Percentiles rank a stretch among this genome's conserved stretches.
phyloP scores from a whole-genome alignment of 2,888 invertebrate genomes.

The Molorchus minor region DNA sequence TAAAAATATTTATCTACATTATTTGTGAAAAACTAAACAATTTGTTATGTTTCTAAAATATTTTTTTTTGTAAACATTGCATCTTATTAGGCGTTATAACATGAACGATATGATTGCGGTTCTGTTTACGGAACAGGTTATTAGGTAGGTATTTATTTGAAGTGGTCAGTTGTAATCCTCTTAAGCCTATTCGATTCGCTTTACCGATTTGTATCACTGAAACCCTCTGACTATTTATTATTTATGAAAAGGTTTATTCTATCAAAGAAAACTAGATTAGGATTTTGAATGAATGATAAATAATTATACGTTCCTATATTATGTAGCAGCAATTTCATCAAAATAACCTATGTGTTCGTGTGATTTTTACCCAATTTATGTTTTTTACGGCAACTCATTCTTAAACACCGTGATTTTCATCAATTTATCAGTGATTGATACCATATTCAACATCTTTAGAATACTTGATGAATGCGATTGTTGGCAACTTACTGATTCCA shows the following conservation, averaged over 20 bases:
- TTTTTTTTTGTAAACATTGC: slow-evolving; percentile 10
- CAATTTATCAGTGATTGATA: too few species aligned
- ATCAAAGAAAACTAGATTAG: slow-evolving; percentile 13
- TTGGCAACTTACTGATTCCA: too few species aligned
- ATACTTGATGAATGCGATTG: too few species aligned
- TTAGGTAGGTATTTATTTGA: slow-evolving; percentile 17
- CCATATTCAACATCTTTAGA: too few species aligned
- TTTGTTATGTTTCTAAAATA: slow-evolving; percentile 2
- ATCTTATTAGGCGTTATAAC: slow-evolving; percentile 6
- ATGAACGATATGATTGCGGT: slow-evolving; percentile 25
- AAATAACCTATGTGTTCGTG: too few species aligned
- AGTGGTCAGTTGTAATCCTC: slow-evolving; percentile 31
- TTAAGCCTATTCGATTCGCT: slow-evolving; percentile 28
- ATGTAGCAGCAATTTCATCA: too few species aligned
- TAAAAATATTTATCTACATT: neutral
- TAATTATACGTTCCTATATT: too few species aligned
- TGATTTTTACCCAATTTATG: too few species aligned
- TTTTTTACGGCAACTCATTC: too few species aligned
- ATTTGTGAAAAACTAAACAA: slow-evolving; percentile 2
- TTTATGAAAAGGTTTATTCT: slow-evolving; percentile 20
- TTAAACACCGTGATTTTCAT: too few species aligned
- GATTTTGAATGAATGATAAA: too few species aligned
- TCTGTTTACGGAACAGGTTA: slow-evolving; percentile 27
- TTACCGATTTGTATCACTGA: slow-evolving; percentile 28
- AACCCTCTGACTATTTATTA: slow-evolving; percentile 24